Percentiles rank a stretch among this genome's conserved stretches.
Evolutionary conservation across 2,888 invertebrate genomes (phyloP).

Genomic region (Tetragonisca angustula): DNA sequence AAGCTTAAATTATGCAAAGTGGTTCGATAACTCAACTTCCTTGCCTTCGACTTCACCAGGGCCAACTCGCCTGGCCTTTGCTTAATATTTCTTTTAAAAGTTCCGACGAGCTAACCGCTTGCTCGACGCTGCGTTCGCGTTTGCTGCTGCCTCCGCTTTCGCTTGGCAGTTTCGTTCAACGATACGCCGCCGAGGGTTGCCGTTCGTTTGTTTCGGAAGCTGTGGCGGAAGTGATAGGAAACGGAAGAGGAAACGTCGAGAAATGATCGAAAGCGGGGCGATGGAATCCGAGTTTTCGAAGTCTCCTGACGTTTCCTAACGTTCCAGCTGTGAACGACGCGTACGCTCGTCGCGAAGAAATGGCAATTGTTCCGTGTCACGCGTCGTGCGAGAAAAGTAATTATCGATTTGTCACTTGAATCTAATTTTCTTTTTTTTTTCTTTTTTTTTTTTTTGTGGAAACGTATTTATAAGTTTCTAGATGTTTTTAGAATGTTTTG

Average conservation of each 20-base stretch:
- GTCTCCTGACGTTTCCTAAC: constrained; percentile 21
- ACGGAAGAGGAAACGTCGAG: constrained; percentile 6
- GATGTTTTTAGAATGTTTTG: too few relatives aligned
- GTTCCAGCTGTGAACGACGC: background rate
- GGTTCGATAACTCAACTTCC: constrained; percentile 73
- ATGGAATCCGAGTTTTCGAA: constrained; percentile 2
- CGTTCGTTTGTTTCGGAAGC: constrained; percentile 65
- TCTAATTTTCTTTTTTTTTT: too few relatives aligned
- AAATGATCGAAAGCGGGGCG: background rate
- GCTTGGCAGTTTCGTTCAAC: constrained; percentile 37
- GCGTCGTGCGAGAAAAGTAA: too few relatives aligned
- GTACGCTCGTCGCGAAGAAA: too few relatives aligned
- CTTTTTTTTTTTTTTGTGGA: too few relatives aligned
- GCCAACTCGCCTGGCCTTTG: constrained; percentile 36
- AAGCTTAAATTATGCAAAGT: constrained; percentile 76
- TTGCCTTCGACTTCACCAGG: constrained; percentile 37
- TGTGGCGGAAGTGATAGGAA: constrained; percentile 18
- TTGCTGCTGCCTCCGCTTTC: constrained; percentile 23
- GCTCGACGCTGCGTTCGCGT: background rate
- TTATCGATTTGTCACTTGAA: too few relatives aligned
- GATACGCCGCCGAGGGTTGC: constrained; percentile 20
- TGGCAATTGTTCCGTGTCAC: too few relatives aligned
- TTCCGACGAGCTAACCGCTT: constrained; percentile 53
- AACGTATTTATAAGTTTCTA: too few relatives aligned
- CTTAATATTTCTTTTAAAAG: constrained; percentile 74